Percentiles rank a stretch among this genome's conserved stretches.
Conservation (phyloP, 2,797 vertebrate genomes). For the Streptopelia turtur region DNA sequence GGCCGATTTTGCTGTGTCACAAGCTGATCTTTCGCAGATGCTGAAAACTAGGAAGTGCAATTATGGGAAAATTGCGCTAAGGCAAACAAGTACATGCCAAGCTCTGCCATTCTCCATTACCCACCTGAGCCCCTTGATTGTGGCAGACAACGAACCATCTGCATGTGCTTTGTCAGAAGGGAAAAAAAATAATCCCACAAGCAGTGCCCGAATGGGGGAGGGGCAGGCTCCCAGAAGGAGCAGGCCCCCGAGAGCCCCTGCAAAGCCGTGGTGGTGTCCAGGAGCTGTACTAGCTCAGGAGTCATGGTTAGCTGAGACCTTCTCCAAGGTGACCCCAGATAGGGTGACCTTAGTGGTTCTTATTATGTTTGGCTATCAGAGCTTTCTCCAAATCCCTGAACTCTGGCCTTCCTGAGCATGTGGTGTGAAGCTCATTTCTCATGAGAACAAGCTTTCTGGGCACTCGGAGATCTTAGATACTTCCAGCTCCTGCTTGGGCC, state of each 20-base stretch:
- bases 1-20: conserved; percentile 80
- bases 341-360: background rate
- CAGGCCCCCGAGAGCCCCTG: background rate
- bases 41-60: conserved; percentile 85
- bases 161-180: conserved; percentile 82
- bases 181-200: conserved; percentile 42
- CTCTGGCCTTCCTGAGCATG: background rate
- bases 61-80: conserved; percentile 84
- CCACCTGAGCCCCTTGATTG: conserved; percentile 89
- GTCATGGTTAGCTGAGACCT: background rate
- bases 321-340: background rate
- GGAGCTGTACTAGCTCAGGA: background rate
- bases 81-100: conserved; percentile 82
- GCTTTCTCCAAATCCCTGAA: background rate
- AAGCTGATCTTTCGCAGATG: conserved; percentile 88
- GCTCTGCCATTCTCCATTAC: conserved; percentile 85
- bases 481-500: background rate
- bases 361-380: fast-evolving
- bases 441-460: background rate
- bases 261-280: background rate
- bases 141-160: conserved; percentile 83
- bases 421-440: background rate
- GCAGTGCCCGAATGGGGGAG: conserved; percentile 68
- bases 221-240: background rate
- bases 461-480: background rate